Evolutionary conservation across 30 jellyfish, hydroid and myxozoan species (phyloP).

Genomic region (Turritopsis dohrnii): DNA sequence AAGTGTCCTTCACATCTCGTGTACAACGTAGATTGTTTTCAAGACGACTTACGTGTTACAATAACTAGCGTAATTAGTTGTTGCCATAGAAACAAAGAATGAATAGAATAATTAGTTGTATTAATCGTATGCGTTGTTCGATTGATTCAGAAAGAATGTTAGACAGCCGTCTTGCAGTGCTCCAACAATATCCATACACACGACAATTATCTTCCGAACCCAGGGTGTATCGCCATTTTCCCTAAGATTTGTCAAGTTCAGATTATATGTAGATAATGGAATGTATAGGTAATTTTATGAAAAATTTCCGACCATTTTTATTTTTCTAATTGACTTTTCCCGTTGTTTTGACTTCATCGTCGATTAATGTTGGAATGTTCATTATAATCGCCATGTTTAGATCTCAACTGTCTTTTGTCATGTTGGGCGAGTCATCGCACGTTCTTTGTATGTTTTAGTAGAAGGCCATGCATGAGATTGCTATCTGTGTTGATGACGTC

Average conservation of each 20-base stretch:
- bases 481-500: background rate
- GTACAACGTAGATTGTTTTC: background rate
- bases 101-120: background rate
- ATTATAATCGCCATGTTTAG: background rate
- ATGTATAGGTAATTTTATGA: too few relatives aligned
- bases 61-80: background rate
- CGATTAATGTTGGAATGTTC: background rate
- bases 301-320: background rate
- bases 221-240: too few relatives aligned
- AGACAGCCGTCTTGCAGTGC: too few relatives aligned
- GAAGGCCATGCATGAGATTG: background rate
- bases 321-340: background rate
- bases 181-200: background rate
- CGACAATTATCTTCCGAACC: background rate
- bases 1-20: too few relatives aligned
- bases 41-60: background rate
- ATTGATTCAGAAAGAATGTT: background rate
- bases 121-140: background rate
- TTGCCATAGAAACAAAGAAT: background rate
- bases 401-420: background rate
- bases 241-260: background rate
- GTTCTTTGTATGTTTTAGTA: background rate
- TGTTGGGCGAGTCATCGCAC: background rate
- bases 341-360: background rate
- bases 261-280: too few relatives aligned